Evolutionary conservation across 2,888 invertebrate genomes (phyloP), one percentile per base, ranked within the genome.

Genomic region (Dyspetes luteomarginatus): DNA sequence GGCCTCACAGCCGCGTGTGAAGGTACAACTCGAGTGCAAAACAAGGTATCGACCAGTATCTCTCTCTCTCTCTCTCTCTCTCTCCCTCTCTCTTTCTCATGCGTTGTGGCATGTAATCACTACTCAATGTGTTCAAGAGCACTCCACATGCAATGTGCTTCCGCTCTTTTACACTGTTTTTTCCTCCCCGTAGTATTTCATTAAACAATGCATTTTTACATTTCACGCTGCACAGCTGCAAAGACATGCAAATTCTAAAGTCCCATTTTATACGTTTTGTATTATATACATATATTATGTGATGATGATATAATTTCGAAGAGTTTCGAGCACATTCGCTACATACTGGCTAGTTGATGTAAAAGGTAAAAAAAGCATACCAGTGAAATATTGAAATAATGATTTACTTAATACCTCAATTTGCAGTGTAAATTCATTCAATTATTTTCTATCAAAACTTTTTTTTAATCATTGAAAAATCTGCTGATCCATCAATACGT

Each of bases 21-120:
- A 52, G 60, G 58, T 48, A 26, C 60, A 75, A 48, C 75, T 75
- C 75, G 58, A 60, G 58, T 74, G 65, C 74, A 68, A 75, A 65
- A 68, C 67, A 58, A 75, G 60, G 68, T 69, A 69, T 68, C 76
- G 76, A 76, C 76, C 68, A 62, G 58, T 12, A n/a, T 5, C n/a
- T 45, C 15, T 43, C 22, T 52, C 22, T 24, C 52, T 22, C 24
- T 52, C 24, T 24, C 52, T 17, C 45, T 48, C 17, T 48, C 48
- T 12, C 19, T 17, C 36, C 1, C 30, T 15, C 48, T 41, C 67
- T 75, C 50, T 67, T 58, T 12, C 36, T n/a, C 17, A 9, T 52
- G 7, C 41, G 28, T 28, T 60, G 60, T 76, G 62, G 52, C 62
- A 69, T 55, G 76, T 76, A 76, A 76, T 76, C 76, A 69, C 41